A percentile compares a stretch with the other conserved stretches of the same genome.
These are phyloP conservation scores for Leptinotarsa tumamoca DNA, from an alignment of 2,888 invertebrate genomes.

Conservation along the genomic window DNA sequence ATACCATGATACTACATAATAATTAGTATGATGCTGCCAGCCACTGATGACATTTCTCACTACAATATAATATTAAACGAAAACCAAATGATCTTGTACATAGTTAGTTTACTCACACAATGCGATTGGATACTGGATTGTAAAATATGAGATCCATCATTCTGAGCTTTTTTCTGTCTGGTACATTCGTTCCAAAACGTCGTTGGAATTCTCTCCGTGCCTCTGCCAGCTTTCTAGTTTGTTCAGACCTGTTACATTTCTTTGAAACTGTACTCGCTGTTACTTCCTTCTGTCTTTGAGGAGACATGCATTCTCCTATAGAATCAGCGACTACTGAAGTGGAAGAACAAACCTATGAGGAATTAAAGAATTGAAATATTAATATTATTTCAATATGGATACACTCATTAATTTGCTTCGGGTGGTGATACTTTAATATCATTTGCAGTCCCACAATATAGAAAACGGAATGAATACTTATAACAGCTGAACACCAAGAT, in stretches of 20 bases:
- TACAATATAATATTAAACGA: background rate
- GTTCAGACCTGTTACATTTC: conserved; percentile 64
- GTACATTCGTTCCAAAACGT: conserved; percentile 68
- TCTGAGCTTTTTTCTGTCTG: conserved; percentile 78
- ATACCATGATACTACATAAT: too few relatives aligned
- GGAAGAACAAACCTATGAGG: conserved; percentile 58
- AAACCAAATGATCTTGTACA: background rate
- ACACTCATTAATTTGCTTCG: too few relatives aligned
- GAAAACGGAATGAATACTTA: too few relatives aligned
- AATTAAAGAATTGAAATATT: conserved; percentile 12
- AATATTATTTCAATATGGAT: background rate
- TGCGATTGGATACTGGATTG: conserved; percentile 85
- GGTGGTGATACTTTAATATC: too few relatives aligned
- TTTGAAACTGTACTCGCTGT: conserved; percentile 51
- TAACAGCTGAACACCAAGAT: too few relatives aligned
- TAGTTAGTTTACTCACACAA: conserved; percentile 69
- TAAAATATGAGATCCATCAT: conserved; percentile 95
- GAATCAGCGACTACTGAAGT: conserved; percentile 54
- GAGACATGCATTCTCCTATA: conserved; percentile 47
- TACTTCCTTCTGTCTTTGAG: conserved; percentile 49
- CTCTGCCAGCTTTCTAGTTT: conserved; percentile 69
- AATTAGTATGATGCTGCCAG: too few relatives aligned
- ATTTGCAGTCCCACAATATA: too few relatives aligned
- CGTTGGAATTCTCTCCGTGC: conserved; percentile 69
- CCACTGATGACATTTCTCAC: too few relatives aligned